Evolutionary conservation across 2,888 invertebrate species (phyloP), one percentile per base, ranked within the genome.

Genomic region (Dryomyza anilis): DNA sequence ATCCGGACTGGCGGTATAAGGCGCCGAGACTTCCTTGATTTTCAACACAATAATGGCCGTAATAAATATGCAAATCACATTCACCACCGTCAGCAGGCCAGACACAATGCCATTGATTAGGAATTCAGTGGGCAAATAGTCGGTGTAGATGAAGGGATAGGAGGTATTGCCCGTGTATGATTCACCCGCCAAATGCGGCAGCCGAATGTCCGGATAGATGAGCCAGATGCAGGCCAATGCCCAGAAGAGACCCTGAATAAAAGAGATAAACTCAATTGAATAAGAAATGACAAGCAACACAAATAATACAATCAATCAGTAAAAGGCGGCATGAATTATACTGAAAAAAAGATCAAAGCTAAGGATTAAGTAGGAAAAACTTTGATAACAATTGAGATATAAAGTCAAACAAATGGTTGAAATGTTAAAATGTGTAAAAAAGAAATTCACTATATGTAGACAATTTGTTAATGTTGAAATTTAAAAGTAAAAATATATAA

Each of bases 1-100:
- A 74, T 90, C 90, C 25, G 90, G 89, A 67, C 89, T 89, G 1
- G 91, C 91, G 0, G 91, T 91, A 74, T 91, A 90, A 0, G 92
- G 93, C 58, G 93, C 92, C 0, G 91, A 90, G 8, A 93, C 92
- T 83, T 93, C 93, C 80, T 94, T 94, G 70, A 93, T 91, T 87
- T 92, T 93, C 57, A 94, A 83, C 67, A 93, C 90, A 69, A 92
- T 86, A 73, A 93, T 88, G 2, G 92, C 93, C 58, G 92, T 91
- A 72, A 91, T 87, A 78, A 93, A 91, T 76, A 94, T 94, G 82
- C 93, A 92, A 75, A 90, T 86, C 67, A 94, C 93, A 81, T 94
- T 94, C 36, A 94, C 87, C 57, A 93, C 85, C 2, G 93, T 93
- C 59, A 94, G 82, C 69, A 91, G 88, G 65, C 92, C 89, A 76